phyloP scores from a whole-genome alignment of 2,113 vertebrate species.

The Ophiodon elongatus region DNA sequence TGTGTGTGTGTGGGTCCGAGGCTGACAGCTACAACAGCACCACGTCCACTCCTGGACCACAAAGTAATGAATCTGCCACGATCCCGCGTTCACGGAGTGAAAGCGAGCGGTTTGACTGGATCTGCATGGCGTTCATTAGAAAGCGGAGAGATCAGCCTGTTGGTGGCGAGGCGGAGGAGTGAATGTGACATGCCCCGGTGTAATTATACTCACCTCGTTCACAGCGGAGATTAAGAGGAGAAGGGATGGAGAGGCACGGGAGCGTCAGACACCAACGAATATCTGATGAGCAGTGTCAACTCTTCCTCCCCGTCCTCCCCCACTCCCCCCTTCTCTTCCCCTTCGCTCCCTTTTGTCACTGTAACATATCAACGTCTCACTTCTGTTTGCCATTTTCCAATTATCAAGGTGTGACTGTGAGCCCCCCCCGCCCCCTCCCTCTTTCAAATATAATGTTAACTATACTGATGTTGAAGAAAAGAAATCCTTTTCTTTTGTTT shows the following conservation, averaged over 20 bases:
- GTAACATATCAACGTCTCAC: slow-evolving; percentile 68
- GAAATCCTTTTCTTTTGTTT: slow-evolving; percentile 56
- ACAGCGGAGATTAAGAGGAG: slow-evolving; percentile 74
- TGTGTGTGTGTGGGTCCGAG: slow-evolving; percentile 62
- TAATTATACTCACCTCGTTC: slow-evolving; percentile 79
- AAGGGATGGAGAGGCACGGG: slow-evolving; percentile 51
- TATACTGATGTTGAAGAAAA: slow-evolving; percentile 32
- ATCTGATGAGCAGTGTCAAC: slow-evolving; percentile 56
- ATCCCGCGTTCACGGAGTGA: slow-evolving; percentile 74
- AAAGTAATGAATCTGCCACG: slow-evolving; percentile 95
- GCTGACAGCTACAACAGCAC: slow-evolving; percentile 85
- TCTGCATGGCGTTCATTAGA: slow-evolving; percentile 89
- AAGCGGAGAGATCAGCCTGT: slow-evolving; percentile 84
- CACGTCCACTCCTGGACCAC: slow-evolving; percentile 80
- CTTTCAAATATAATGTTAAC: slow-evolving; percentile 45
- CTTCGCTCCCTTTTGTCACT: slow-evolving; percentile 45
- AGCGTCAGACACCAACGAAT: slow-evolving; percentile 69
- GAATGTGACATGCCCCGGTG: slow-evolving; percentile 79
- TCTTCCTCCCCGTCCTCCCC: not conserved
- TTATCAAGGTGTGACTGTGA: slow-evolving; percentile 79
- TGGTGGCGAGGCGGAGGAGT: slow-evolving; percentile 67
- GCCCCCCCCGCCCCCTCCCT: slow-evolving; percentile 12
- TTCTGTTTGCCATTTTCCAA: slow-evolving; percentile 80
- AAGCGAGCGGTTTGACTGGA: slow-evolving; percentile 89
- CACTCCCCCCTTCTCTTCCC: not conserved